Evolutionary conservation across 2,888 invertebrate species (phyloP), one percentile per base, ranked within the genome.

Genomic region (Coecobrya sp.): DNA sequence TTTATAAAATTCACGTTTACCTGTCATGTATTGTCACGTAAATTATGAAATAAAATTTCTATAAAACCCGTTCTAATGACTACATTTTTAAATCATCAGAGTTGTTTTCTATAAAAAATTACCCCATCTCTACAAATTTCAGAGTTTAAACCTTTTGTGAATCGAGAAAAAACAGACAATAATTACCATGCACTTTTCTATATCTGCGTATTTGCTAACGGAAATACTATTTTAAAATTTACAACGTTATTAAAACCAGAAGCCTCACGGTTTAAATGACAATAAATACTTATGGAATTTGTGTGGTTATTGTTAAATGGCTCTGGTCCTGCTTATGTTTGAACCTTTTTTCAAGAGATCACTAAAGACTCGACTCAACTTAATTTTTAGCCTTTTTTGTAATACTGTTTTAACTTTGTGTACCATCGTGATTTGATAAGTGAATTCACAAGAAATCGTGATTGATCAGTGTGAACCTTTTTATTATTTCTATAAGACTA

Each of bases 291-390:
- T 52, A 16, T 55, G 55, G 13, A 19, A 55, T n/a, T n/a, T 55
- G 55, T n/a, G n/a, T n/a, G n/a, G 55, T 55, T 36, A 36, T 36
- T 36, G 36, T 55, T 55, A 55, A 55, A 55, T 55, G 55, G 55
- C 55, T 55, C 55, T 55, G 55, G 55, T 55, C 55, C 55, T 55
- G 55, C n/a, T 55, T 55, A 36, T 36, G 36, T 36, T 36, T 55
- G 55, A 55, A 55, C 55, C 55, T 55, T 55, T 55, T 55, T 16
- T 5, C 11, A 5, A n/a, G 16, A 55, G 55, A 55, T 55, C 55
- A 55, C 55, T 55, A n/a, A 7, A 36, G 7, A 36, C 36, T 36
- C 36, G 3, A 7, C 7, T 36, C 36, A 36, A n/a, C 36, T 36
- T 36, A 36, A 52, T 52, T 52, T 3, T 52, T 55, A 4, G 5